Percentiles rank a stretch among this genome's conserved stretches.
Evolutionary conservation across 2,888 invertebrate species (phyloP).

Genomic region (Brachypterus glaber): DNA sequence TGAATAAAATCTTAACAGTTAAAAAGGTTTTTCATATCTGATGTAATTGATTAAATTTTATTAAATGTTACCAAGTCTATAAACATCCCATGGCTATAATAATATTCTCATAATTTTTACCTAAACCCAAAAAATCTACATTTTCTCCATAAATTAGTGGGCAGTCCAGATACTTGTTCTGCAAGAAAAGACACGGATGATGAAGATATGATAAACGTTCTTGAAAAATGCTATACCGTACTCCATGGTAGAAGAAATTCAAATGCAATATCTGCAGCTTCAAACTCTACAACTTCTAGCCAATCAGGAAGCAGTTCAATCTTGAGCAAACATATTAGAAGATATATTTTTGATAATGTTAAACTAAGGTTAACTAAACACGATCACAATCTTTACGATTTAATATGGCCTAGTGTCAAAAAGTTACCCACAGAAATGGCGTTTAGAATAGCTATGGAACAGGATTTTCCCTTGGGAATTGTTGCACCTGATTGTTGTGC

Average conservation of each 20-base stretch:
- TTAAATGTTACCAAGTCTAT: too few relatives aligned
- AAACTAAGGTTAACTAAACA: conserved; percentile 68
- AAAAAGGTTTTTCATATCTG: too few relatives aligned
- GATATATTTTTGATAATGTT: conserved; percentile 61
- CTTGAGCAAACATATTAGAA: conserved; percentile 66
- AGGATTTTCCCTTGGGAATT: conserved; percentile 65
- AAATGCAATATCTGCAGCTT: conserved; percentile 44
- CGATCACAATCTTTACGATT: conserved; percentile 80
- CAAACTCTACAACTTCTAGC: conserved; percentile 40
- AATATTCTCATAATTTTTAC: too few relatives aligned
- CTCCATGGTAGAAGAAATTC: conserved; percentile 54
- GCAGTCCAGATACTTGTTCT: conserved; percentile 65
- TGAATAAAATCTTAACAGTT: too few relatives aligned
- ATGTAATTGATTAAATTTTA: too few relatives aligned
- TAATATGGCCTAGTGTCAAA: conserved; percentile 82
- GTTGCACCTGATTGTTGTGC: conserved; percentile 80
- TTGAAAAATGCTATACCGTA: conserved; percentile 68
- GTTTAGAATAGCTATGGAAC: conserved; percentile 50
- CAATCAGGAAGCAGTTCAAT: conserved; percentile 43
- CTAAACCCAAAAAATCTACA: too few relatives aligned
- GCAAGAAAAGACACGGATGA: conserved; percentile 63
- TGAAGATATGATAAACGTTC: conserved; percentile 58
- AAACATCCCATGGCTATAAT: too few relatives aligned
- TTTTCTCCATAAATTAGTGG: not conserved
- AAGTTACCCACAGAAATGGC: conserved; percentile 56